Evolutionary conservation across 2,888 invertebrate species (phyloP), one percentile per base, ranked within the genome.

Genomic region (Hermaeophaga mercurialis): DNA sequence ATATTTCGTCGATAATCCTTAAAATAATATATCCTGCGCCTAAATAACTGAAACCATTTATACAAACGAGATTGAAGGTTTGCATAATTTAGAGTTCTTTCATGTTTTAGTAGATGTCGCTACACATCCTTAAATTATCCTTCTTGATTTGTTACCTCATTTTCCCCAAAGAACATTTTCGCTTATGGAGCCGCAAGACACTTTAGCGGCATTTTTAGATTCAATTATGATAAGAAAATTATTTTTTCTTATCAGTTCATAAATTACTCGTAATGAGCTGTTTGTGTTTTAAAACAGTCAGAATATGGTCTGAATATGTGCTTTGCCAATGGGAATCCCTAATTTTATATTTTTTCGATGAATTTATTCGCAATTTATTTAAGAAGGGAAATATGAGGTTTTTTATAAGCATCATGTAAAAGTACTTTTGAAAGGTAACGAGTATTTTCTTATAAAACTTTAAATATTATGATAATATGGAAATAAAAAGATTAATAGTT

Each of bases 151-250:
- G 36, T 45, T 28, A 17, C 28, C 22, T 48, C 43, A 34, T 54
- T 54, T 26, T 44, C 38, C n/a, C 26, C 39, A 36, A 46, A 53
- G 47, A 50, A 31, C 47, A 49, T 49, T 45, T 50, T 50, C 41
- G 15, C 56, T 65, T 59, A 58, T 65, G 64, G 41, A 64, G 62
- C 64, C 58, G 59, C 43, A 54, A 57, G 61, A 59, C 58, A 62
- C 46, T 61, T 59, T 43, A 54, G 58, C 54, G 52, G 53, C 59
- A 57, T 71, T 72, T 73, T 67, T 62, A 74, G 76, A 77, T 77
- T 77, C 76, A 77, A 77, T 77, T 77, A 77, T 65, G 77, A 77
- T 77, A 77, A 75, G 67, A 61, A 62, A 68, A 70, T 74, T 72
- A 73, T 73, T 73, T 68, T 67, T 65, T 66, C 71, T 74, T 75